Evolutionary conservation across 2,113 vertebrate species (phyloP).

Genomic region (Psittacula cyanocephala): DNA sequence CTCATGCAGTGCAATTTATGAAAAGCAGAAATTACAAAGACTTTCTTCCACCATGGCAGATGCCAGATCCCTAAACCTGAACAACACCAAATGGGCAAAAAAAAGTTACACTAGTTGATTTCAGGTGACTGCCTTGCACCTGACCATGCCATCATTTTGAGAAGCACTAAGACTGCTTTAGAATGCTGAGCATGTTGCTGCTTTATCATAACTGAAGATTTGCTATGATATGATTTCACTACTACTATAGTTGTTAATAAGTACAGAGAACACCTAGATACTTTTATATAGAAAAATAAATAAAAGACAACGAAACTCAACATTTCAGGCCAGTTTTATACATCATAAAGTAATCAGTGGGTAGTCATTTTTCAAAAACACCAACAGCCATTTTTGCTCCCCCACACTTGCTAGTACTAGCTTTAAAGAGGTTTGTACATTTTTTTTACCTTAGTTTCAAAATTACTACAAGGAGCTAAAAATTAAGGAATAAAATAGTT

Average conservation of each 20-base stretch:
- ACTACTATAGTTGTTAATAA: not conserved
- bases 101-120: not conserved
- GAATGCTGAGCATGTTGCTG: not conserved
- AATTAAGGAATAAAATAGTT: not conserved
- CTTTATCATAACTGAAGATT: not conserved
- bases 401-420: not conserved
- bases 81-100: not conserved
- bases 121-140: not conserved
- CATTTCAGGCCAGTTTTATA: constrained; percentile 9
- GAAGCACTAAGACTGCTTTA: not conserved
- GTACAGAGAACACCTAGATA: not conserved
- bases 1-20: not conserved
- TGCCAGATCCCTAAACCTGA: not conserved
- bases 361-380: not conserved
- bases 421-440: not conserved
- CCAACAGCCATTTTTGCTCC: not conserved
- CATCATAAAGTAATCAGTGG: not conserved
- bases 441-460: not conserved
- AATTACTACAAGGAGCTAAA: not conserved
- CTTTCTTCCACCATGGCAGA: not conserved
- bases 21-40: not conserved
- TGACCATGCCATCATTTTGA: not conserved
- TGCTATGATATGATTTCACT: not conserved
- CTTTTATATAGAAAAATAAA: not conserved
- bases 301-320: not conserved